phyloP scores from a whole-genome alignment of 2,113 vertebrate species.

The Glaucomys volans region DNA sequence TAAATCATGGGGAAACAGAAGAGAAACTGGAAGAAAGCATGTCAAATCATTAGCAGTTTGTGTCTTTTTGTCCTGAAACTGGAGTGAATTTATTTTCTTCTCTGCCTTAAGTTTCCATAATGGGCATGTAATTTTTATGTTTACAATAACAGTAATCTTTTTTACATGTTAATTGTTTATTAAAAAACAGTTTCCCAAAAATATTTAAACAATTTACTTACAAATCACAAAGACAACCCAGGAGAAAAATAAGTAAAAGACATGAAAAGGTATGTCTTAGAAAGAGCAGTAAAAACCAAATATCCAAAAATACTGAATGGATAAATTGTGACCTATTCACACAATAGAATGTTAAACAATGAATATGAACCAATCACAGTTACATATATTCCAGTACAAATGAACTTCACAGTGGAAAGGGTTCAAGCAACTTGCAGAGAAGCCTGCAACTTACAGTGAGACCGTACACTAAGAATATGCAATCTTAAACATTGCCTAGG shows the following conservation, averaged over 20 bases:
- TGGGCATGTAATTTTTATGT: background rate
- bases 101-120: background rate
- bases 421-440: background rate
- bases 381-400: background rate
- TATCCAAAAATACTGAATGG: background rate
- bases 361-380: background rate
- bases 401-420: background rate
- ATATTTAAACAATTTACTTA: background rate
- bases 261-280: background rate
- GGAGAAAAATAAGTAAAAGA: background rate
- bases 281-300: background rate
- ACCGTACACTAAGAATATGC: background rate
- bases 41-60: background rate
- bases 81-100: background rate
- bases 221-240: slow-evolving; percentile 8
- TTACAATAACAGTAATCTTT: background rate
- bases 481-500: background rate
- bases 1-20: background rate
- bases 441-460: background rate
- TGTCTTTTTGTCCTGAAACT: background rate
- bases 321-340: background rate
- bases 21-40: background rate
- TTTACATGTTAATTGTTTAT: background rate
- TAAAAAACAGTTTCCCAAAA: background rate
- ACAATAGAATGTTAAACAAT: background rate